phyloP scores from a whole-genome alignment of 2,113 vertebrate species.

The Embiotoca jacksoni region DNA sequence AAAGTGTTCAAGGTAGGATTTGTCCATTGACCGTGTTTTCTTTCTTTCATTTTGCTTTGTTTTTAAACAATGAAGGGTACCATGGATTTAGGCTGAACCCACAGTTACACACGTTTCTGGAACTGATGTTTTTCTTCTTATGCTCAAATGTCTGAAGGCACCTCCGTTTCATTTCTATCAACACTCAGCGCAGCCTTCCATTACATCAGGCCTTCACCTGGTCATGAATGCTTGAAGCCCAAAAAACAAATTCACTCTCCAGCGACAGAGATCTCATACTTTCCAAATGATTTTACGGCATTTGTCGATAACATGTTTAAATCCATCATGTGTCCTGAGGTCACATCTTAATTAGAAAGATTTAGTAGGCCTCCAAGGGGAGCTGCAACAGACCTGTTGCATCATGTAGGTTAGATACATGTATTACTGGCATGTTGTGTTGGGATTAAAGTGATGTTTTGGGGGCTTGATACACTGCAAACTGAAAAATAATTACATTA shows the following conservation, averaged over 20 bases:
- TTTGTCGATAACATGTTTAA: neutral
- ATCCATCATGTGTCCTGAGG: neutral
- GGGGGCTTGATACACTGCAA: neutral
- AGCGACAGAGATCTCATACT: constrained; percentile 9
- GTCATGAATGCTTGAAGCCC: constrained; percentile 22
- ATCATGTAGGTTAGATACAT: no score
- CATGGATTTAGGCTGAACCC: neutral
- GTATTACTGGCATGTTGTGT: neutral
- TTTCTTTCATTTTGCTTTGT: no score
- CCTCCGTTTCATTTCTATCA: constrained; percentile 7
- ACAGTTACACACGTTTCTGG: neutral
- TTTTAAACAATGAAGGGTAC: neutral
- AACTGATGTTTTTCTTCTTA: constrained; percentile 9
- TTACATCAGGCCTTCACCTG: constrained; percentile 24
- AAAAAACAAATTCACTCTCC: neutral
- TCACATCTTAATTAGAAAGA: neutral
- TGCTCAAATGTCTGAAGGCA: constrained; percentile 14
- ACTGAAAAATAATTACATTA: neutral
- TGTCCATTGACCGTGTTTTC: no score
- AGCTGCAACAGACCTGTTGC: no score
- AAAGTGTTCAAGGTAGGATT: no score
- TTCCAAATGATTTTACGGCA: neutral
- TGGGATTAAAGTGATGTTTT: neutral
- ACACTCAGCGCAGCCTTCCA: constrained; percentile 1
- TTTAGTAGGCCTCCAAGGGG: neutral